Evolutionary conservation across 2,113 vertebrate genomes (phyloP).

Genomic region (Erpornis zantholeuca): DNA sequence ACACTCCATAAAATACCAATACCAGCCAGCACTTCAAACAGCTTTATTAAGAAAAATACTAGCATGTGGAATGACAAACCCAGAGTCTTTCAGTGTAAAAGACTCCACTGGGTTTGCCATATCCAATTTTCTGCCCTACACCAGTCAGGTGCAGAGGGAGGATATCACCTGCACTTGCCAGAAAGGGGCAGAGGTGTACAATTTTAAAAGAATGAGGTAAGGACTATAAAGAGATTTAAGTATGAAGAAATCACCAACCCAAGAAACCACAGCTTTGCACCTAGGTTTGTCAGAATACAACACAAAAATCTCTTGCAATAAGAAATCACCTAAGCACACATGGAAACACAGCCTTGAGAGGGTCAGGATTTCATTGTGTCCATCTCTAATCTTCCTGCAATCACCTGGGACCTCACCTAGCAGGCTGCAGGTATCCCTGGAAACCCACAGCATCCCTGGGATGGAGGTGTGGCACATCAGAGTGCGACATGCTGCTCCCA

Average conservation of each 20-base stretch:
- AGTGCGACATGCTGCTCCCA: neutral
- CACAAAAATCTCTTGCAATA: neutral
- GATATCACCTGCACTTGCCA: neutral
- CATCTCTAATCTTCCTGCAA: neutral
- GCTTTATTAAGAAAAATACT: constrained; percentile 38
- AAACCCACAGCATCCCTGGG: neutral
- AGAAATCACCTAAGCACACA: neutral
- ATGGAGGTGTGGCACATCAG: neutral
- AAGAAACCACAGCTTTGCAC: neutral
- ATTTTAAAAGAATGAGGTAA: neutral
- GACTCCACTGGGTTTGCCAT: neutral
- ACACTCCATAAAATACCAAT: neutral
- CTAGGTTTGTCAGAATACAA: neutral
- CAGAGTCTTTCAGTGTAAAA: neutral
- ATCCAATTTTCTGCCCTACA: neutral
- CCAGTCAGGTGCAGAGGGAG: neutral
- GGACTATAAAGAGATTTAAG: neutral
- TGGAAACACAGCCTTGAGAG: neutral
- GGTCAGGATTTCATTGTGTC: neutral
- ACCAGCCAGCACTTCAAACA: constrained; percentile 30
- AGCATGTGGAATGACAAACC: neutral
- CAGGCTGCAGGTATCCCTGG: neutral
- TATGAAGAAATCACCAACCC: neutral
- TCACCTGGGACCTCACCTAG: neutral
- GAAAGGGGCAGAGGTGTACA: neutral